A percentile compares a stretch with the other conserved stretches of the same genome.
phyloP scores from a whole-genome alignment of 2,888 invertebrate species.

The Drosophila barbarae region DNA sequence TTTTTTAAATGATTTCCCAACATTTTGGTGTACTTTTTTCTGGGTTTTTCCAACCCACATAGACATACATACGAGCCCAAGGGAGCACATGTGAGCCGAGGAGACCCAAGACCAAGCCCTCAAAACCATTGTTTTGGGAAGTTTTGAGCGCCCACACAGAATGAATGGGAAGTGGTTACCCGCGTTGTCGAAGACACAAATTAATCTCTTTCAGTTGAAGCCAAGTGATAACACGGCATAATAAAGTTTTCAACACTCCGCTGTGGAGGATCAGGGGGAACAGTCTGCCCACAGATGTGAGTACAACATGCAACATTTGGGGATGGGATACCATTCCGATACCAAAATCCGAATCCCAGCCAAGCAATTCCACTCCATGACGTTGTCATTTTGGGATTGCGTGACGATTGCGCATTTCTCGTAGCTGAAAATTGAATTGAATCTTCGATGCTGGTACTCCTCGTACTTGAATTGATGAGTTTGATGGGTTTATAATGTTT shows the following conservation, averaged over 20 bases:
- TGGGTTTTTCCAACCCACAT: constrained; percentile 37
- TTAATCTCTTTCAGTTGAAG: constrained; percentile 39
- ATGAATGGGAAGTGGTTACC: constrained; percentile 22
- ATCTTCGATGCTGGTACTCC: constrained; percentile 24
- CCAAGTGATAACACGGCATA: constrained; percentile 53
- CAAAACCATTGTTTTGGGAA: constrained; percentile 42
- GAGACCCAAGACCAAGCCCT: constrained; percentile 17
- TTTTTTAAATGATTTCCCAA: constrained; percentile 67
- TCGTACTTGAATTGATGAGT: constrained; percentile 52
- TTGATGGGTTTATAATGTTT: constrained; percentile 53
- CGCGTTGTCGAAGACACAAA: constrained; percentile 44
- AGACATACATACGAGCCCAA: constrained; percentile 15
- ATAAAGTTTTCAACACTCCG: constrained; percentile 65
- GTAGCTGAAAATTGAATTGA: constrained; percentile 40
- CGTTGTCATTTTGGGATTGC: constrained; percentile 60
- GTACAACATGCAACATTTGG: constrained; percentile 41
- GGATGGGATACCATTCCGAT: constrained; percentile 18
- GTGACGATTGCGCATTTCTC: constrained; percentile 51
- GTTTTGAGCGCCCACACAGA: constrained; percentile 20
- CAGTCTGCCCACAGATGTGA: constrained; percentile 32
- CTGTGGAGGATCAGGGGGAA: constrained; percentile 1
- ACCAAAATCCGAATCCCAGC: constrained; percentile 8
- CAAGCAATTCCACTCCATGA: constrained; percentile 39
- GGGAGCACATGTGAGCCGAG: constrained; percentile 23
- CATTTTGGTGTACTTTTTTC: constrained; percentile 18